Conservation (phyloP, 2,888 invertebrate species). For the Byasa hedistus region DNA sequence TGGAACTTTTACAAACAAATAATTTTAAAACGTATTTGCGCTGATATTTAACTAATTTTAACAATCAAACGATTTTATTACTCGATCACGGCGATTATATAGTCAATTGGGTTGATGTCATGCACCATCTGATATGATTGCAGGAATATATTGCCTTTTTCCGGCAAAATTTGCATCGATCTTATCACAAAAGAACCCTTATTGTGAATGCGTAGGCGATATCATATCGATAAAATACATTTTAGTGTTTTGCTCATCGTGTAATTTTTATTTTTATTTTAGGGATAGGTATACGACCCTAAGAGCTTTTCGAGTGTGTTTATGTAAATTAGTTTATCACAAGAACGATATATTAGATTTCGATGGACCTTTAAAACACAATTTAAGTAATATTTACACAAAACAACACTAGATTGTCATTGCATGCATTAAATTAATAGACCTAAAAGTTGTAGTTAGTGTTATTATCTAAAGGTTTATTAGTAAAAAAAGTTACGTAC, state of each 20-base stretch:
- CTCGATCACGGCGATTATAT: no score
- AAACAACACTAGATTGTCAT: neutral
- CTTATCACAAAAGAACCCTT: neutral
- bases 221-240: neutral
- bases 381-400: neutral
- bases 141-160: constrained; percentile 1
- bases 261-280: neutral
- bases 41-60: no score
- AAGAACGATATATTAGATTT: neutral
- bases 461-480: no score
- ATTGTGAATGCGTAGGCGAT: constrained; percentile 1
- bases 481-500: no score
- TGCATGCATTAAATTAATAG: neutral
- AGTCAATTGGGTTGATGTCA: constrained; percentile 10
- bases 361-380: neutral
- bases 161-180: neutral
- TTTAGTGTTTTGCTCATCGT: neutral
- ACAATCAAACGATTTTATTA: no score
- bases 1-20: no score
- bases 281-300: constrained; percentile 1
- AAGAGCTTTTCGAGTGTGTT: neutral
- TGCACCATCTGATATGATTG: constrained; percentile 13
- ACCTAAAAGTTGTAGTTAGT: neutral
- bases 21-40: no score
- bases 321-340: neutral